These are phyloP conservation scores for Leucophenga montana DNA, from an alignment of 2,888 invertebrate species.

Conservation along the genomic window DNA sequence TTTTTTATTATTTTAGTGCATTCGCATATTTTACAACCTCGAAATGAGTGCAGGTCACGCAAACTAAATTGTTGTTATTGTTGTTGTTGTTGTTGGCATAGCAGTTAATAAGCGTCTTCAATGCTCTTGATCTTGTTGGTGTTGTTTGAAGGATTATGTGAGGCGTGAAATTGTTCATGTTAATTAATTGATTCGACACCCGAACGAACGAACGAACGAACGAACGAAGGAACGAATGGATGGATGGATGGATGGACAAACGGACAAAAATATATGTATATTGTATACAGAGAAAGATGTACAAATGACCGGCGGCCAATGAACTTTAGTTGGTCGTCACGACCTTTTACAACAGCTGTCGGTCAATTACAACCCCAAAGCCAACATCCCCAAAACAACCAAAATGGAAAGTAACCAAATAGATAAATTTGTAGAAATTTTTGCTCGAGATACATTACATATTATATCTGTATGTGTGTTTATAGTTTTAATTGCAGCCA, in stretches of 20 bases:
- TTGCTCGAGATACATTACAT: not conserved
- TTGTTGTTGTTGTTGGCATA: not conserved
- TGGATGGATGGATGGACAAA: not conserved
- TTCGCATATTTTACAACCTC: not conserved
- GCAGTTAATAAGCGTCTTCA: not conserved
- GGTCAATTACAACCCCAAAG: too few relatives aligned
- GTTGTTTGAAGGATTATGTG: slow-evolving; percentile 21
- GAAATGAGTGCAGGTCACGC: slow-evolving; percentile 8
- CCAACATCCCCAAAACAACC: too few relatives aligned
- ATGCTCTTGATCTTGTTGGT: not conserved
- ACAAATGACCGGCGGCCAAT: not conserved
- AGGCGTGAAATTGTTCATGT: slow-evolving; percentile 32
- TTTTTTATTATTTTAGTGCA: not conserved
- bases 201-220: not conserved
- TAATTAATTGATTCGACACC: slow-evolving; percentile 32
- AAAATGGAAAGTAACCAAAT: too few relatives aligned
- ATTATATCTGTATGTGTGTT: not conserved
- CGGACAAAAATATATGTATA: not conserved
- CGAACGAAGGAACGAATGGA: not conserved
- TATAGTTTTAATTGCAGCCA: not conserved
- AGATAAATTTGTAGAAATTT: too few relatives aligned
- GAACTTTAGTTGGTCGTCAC: not conserved
- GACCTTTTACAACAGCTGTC: too few relatives aligned
- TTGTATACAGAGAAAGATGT: not conserved
- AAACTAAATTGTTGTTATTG: not conserved